Base-by-base conservation (phyloP, 2,888 invertebrate genomes). In the Anoncus sp. region DNA sequence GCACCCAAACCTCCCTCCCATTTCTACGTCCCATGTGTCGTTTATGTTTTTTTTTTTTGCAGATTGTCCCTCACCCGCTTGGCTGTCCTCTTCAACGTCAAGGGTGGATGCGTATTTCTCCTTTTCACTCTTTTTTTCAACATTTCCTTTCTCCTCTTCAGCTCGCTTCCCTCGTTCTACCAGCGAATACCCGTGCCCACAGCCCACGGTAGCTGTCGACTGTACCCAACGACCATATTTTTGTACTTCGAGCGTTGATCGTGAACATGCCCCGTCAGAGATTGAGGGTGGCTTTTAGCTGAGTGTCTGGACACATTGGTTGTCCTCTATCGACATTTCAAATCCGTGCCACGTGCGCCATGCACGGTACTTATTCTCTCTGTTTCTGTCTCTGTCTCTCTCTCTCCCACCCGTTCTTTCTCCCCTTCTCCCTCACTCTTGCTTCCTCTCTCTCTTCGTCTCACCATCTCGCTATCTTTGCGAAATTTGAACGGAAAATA, bases 221-320 rank as follows among this genome's bases (percentile, higher is more conserved):
- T 20, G 47, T 31, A 20, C 10, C 69, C 40, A 35, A 38, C 43
- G 47, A 18, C 45, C 59, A 45, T 66, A 80, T 75, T 80, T 81
- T 80, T 20, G 75, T 53, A 35, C 51, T 75, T 38, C 35, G 62
- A 72, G 70, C 59, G 70, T 51, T 47, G 47, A 77, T 12, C 53
- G 60, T 20, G 47, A 10, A 2, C 45, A 49, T 62, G 66, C 60
- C 57, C 57, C 77, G 73, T 40, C 45, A 38, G 76, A 7, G 72
- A 77, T 77, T 35, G 71, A 55, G 62, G 53, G 55, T 71, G 71
- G 77, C 77, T 77, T 77, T 77, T 77, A 74, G 74, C 74, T 53
- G 62, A 69, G 49, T 63, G 77, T 75, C 70, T 72, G 69, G 45
- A 51, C 63, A 65, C 74, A 77, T 77, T 45, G 66, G 20, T 47